These are phyloP conservation scores for Anguilla pacifica DNA, from an alignment of 2,797 vertebrate genomes.

Conservation along the genomic window DNA sequence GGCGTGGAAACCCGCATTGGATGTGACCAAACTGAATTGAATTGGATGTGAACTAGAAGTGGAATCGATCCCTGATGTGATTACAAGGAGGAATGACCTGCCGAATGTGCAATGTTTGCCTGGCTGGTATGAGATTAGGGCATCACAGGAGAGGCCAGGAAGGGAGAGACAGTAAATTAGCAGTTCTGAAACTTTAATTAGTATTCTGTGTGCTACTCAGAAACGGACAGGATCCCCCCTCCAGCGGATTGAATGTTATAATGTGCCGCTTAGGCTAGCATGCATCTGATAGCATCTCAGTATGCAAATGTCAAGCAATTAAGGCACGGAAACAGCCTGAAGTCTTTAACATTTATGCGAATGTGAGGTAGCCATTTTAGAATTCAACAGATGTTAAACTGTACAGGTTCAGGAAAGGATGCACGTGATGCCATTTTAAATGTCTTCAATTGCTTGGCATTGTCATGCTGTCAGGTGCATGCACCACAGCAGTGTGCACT, in stretches of 20 bases:
- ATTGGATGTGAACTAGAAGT: slow-evolving; percentile 10
- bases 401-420: slow-evolving; percentile 73
- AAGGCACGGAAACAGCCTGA: slow-evolving; percentile 69
- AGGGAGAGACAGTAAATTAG: slow-evolving; percentile 27
- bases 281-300: slow-evolving; percentile 62
- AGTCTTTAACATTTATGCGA: slow-evolving; percentile 80
- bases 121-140: slow-evolving; percentile 22
- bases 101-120: neutral
- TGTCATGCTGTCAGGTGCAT: slow-evolving; percentile 59
- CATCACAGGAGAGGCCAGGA: neutral
- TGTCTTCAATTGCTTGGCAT: slow-evolving; percentile 69
- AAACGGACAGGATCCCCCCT: slow-evolving; percentile 45
- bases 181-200: slow-evolving; percentile 37
- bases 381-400: slow-evolving; percentile 79
- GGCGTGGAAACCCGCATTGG: neutral
- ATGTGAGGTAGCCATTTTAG: slow-evolving; percentile 72
- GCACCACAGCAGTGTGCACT: neutral
- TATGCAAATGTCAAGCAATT: slow-evolving; percentile 78
- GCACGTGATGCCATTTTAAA: slow-evolving; percentile 58
- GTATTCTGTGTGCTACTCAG: slow-evolving; percentile 46
- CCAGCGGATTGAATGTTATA: slow-evolving; percentile 50
- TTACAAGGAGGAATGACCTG: slow-evolving; percentile 3
- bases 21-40: slow-evolving; percentile 8
- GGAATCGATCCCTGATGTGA: slow-evolving; percentile 23
- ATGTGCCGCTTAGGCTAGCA: slow-evolving; percentile 40